Base-by-base conservation (phyloP, 2,888 invertebrate genomes). In the Cyrtodaria siliqua region DNA sequence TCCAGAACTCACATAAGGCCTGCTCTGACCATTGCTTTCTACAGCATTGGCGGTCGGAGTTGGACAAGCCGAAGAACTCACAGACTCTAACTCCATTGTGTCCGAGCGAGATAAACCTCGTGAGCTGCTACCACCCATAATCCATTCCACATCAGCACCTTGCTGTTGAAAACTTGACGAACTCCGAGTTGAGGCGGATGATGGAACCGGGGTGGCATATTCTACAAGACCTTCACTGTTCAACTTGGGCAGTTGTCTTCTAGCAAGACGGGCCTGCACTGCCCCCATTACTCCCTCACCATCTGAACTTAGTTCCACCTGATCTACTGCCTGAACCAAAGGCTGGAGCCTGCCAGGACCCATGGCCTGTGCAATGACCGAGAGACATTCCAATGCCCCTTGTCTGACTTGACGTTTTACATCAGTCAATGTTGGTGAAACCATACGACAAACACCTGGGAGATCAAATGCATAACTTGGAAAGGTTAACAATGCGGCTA, bases 371-470 rank as follows among this genome's bases (percentile, higher is more conserved):
- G 96, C 96, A 49, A 97, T 92, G 26, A 96, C 95, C 0, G 97
- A 96, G 55, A 97, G 93, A 38, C 96, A 95, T 91, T 97, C 97
- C 63, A 97, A 94, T 67, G 95, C 96, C 78, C 95, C 97, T 93
- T 95, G 97, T 88, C 95, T 95, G 79, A 96, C 97, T 87, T 95
- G 95, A 91, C 95, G 95, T 87, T 96, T 97, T 83, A 95, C 95
- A 89, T 95, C 95, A 55, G 93, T 92, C 50, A 94, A 88, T 50
- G 93, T 88, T 33, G 93, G 94, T 61, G 93, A 93, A 23, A 94
- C 92, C 69, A 92, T 87, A 77, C 93, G 91, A 85, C 92, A 94
- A 90, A 94, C 88, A 9, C 86, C 86, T 4, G 91, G 87, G 79
- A 94, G 89, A 84, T 96, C 95, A 89, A 96, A 95, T 84, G 96